A percentile compares a stretch with the other conserved stretches of the same genome.
Evolutionary conservation across 2,888 invertebrate species (phyloP).

Genomic region (Eledona agricola): DNA sequence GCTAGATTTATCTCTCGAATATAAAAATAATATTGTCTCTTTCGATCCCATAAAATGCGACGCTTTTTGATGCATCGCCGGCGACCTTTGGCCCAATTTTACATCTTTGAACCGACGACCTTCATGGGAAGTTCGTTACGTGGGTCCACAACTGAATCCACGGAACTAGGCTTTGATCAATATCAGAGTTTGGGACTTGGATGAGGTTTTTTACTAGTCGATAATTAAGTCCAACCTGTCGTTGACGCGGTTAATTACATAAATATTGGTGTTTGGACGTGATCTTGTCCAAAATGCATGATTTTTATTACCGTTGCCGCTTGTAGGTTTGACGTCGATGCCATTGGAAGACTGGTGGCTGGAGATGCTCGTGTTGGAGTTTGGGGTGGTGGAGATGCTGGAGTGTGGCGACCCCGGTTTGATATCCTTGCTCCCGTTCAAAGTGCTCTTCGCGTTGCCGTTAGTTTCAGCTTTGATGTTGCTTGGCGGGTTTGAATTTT

Average conservation of each 20-base stretch:
- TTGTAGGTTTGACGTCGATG: conserved; percentile 72
- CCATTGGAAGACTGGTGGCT: conserved; percentile 66
- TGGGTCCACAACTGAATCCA: too few species aligned
- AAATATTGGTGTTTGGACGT: too few species aligned
- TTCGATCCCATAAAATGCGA: conserved; percentile 56
- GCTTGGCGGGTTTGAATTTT: conserved; percentile 56
- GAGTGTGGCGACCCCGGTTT: conserved; percentile 63
- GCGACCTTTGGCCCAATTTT: conserved; percentile 27
- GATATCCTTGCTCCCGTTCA: conserved; percentile 59
- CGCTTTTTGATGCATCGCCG: conserved; percentile 45
- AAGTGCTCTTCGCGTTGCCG: conserved; percentile 55
- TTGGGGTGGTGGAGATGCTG: conserved; percentile 64
- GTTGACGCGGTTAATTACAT: too few species aligned
- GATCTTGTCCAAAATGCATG: too few species aligned
- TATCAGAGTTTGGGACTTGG: too few species aligned
- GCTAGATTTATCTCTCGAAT: conserved; percentile 61
- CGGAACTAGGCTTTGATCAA: too few species aligned
- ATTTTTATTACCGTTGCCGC: conserved; percentile 68
- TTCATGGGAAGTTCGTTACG: too few species aligned
- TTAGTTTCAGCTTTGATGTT: conserved; percentile 63
- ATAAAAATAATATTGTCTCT: conserved; percentile 64
- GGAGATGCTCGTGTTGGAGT: conserved; percentile 68
- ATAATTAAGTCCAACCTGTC: too few species aligned
- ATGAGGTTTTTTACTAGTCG: too few species aligned
- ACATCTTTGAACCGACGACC: too few species aligned